A percentile compares a stretch with the other conserved stretches of the same genome.
phyloP scores from a whole-genome alignment of 2,113 vertebrate species.

The human region DNA sequence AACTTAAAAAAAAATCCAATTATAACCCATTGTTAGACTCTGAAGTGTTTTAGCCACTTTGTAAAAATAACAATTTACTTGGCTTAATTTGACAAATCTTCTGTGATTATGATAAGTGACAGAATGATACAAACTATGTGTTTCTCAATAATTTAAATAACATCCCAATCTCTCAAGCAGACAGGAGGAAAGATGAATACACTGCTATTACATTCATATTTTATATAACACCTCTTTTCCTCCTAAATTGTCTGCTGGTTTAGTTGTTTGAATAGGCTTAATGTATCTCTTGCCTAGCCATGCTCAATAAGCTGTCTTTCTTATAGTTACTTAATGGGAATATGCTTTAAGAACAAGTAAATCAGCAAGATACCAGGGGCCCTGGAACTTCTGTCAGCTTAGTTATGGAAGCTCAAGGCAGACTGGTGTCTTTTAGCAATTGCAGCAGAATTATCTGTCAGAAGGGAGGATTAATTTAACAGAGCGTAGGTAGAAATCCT shows the following conservation, averaged over 20 bases:
- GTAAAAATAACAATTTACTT: constrained; percentile 27
- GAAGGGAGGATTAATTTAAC: constrained; percentile 20
- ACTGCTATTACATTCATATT: constrained; percentile 65
- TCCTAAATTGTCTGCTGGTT: constrained; percentile 52
- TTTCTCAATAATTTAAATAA: constrained; percentile 73
- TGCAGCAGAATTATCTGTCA: constrained; percentile 24
- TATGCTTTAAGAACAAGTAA: constrained; percentile 76
- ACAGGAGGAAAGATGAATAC: constrained; percentile 56
- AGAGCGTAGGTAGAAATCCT: not conserved
- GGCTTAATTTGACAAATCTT: constrained; percentile 58
- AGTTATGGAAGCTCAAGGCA: not conserved
- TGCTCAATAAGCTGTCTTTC: constrained; percentile 67
- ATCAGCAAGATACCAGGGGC: constrained; percentile 66
- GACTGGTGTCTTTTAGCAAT: not conserved
- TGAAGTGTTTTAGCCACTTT: not conserved
- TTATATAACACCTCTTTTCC: constrained; percentile 66
- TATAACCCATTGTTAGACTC: constrained; percentile 22
- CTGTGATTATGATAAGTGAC: constrained; percentile 68
- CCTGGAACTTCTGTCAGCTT: constrained; percentile 58
- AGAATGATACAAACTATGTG: constrained; percentile 55
- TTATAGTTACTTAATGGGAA: constrained; percentile 67
- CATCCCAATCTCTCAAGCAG: not conserved
- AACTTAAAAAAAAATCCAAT: not conserved
- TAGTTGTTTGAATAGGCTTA: constrained; percentile 61
- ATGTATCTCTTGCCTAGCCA: constrained; percentile 59